These are phyloP conservation scores for Mixornis gularis DNA, from an alignment of 2,113 vertebrate species.

Conservation along the genomic window DNA sequence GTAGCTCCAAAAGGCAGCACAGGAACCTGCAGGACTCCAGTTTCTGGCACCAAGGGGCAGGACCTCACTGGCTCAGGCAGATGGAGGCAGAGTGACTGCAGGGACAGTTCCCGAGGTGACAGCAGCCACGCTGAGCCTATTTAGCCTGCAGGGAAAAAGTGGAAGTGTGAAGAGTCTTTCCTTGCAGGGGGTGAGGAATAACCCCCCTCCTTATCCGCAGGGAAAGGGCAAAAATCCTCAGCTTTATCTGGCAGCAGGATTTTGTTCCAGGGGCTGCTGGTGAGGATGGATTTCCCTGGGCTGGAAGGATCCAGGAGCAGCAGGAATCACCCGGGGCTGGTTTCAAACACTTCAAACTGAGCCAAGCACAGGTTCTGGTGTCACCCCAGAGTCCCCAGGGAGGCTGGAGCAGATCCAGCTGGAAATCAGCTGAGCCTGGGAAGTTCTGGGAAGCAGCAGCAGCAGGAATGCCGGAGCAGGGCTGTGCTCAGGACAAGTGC, in stretches of 20 bases:
- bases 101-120: background rate
- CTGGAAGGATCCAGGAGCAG: background rate
- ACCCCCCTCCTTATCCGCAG: background rate
- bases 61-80: background rate
- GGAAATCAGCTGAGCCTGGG: background rate
- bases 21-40: accelerated
- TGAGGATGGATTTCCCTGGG: background rate
- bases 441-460: background rate
- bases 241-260: background rate
- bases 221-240: background rate
- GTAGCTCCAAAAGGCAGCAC: background rate
- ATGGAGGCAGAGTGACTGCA: background rate
- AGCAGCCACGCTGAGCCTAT: accelerated
- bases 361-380: background rate
- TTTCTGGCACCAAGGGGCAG: background rate
- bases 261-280: background rate
- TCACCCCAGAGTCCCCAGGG: background rate
- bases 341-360: background rate
- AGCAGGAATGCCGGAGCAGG: background rate
- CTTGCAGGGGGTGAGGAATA: background rate
- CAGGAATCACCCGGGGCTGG: background rate
- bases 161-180: background rate
- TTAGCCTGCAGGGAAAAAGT: background rate
- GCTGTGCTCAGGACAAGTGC: background rate
- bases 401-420: background rate